Evolutionary conservation across 2,797 vertebrate species (phyloP).

Genomic region (Spondyliosoma cantharus): DNA sequence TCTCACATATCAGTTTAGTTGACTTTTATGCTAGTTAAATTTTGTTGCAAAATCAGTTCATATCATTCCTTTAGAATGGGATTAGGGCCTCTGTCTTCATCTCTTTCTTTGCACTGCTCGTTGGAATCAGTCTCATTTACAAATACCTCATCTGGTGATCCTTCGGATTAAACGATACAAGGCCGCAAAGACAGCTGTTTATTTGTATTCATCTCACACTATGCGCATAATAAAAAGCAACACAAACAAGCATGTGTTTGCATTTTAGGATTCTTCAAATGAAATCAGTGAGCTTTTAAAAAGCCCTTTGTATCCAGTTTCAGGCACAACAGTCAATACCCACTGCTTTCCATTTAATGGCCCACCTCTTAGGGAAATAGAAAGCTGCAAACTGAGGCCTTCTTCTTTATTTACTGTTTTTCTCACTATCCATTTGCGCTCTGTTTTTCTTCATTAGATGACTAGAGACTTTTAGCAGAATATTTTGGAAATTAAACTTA

Average conservation of each 20-base stretch:
- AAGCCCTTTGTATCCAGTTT: conserved; percentile 61
- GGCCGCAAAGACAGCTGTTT: conserved; percentile 27
- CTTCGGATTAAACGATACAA: conserved; percentile 48
- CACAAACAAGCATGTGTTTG: conserved; percentile 52
- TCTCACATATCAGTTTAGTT: conserved; percentile 39
- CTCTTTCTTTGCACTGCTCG: conserved; percentile 20
- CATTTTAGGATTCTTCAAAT: conserved; percentile 60
- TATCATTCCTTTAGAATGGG: conserved; percentile 24
- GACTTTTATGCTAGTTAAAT: conserved; percentile 50
- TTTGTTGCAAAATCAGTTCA: conserved; percentile 60
- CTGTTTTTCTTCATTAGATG: conserved; percentile 48
- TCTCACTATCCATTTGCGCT: conserved; percentile 31
- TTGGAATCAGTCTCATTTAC: conserved; percentile 52
- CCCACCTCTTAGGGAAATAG: conserved; percentile 60
- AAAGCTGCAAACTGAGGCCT: conserved; percentile 36
- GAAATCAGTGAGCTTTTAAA: conserved; percentile 60
- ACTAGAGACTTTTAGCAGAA: conserved; percentile 34
- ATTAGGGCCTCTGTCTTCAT: conserved; percentile 11
- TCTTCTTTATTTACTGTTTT: conserved; percentile 53
- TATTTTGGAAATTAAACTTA: conserved; percentile 49
- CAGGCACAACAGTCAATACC: conserved; percentile 62
- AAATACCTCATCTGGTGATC: conserved; percentile 48
- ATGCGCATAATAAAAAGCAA: conserved; percentile 34
- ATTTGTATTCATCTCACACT: conserved; percentile 48
- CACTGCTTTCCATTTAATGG: conserved; percentile 51